Evolutionary conservation across 2,797 vertebrate genomes (phyloP).

Genomic region (Rhinogobio ventralis): DNA sequence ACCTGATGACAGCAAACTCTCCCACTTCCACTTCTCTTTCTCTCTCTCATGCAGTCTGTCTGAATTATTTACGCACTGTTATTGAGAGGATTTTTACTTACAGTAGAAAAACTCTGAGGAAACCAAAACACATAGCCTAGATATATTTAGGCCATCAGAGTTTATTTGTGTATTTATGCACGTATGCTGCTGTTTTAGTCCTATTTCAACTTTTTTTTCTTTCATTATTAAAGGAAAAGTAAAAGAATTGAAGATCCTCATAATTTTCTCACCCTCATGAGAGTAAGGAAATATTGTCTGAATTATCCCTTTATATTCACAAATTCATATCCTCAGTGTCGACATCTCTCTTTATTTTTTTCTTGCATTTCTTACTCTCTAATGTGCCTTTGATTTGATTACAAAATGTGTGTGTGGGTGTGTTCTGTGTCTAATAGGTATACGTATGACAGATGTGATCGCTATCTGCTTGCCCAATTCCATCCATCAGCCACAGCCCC

Average conservation of each 20-base stretch:
- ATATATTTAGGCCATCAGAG: neutral
- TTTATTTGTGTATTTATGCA: neutral
- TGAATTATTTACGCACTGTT: slow-evolving; percentile 39
- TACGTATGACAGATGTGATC: slow-evolving; percentile 44
- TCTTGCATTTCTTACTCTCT: neutral
- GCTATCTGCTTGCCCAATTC: slow-evolving; percentile 38
- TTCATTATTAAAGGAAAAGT: neutral
- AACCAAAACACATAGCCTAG: neutral
- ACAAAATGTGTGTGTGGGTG: slow-evolving; percentile 20
- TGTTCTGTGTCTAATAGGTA: slow-evolving; percentile 30
- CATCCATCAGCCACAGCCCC: slow-evolving; percentile 54
- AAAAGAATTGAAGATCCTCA: neutral
- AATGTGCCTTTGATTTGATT: slow-evolving; percentile 35
- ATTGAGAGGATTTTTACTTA: slow-evolving; percentile 30
- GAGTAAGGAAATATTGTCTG: neutral
- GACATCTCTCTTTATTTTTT: neutral
- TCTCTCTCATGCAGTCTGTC: slow-evolving; percentile 2
- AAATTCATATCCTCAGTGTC: neutral
- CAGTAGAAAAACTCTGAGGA: slow-evolving; percentile 15
- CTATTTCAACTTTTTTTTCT: neutral
- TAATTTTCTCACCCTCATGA: neutral
- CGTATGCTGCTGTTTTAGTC: no score
- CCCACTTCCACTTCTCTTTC: neutral
- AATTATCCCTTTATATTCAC: neutral
- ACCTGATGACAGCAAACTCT: slow-evolving; percentile 4